These are phyloP conservation scores for Alectoris magna DNA, from an alignment of 2,797 vertebrate genomes.

Conservation along the genomic window DNA sequence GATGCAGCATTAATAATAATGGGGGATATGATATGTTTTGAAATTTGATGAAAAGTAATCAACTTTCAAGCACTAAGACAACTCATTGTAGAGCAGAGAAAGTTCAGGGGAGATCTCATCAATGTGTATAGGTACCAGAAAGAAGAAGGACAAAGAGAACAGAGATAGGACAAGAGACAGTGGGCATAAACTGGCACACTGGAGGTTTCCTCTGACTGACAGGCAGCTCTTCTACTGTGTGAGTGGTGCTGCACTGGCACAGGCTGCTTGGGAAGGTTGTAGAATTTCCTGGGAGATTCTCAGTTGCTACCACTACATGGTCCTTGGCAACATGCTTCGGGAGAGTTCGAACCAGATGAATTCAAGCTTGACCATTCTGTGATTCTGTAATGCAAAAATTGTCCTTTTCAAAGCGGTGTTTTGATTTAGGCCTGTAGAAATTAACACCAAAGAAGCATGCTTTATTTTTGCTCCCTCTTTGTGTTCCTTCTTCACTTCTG, in stretches of 20 bases:
- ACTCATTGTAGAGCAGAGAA: background rate
- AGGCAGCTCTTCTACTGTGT: background rate
- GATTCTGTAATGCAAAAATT: background rate
- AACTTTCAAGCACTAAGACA: background rate
- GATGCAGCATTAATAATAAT: background rate
- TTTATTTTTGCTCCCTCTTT: background rate
- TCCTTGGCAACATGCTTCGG: background rate
- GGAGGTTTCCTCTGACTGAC: background rate
- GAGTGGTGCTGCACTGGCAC: background rate
- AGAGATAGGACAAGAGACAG: background rate
- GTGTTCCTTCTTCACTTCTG: background rate
- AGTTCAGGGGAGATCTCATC: background rate
- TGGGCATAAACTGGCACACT: background rate
- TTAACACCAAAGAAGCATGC: background rate
- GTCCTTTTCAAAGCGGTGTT: background rate
- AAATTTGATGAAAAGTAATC: background rate
- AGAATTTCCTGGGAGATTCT: background rate
- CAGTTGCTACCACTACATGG: fast-evolving
- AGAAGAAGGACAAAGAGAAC: background rate
- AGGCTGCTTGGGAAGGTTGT: background rate
- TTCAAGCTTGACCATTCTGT: background rate
- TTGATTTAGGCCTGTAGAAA: background rate
- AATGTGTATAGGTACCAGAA: background rate
- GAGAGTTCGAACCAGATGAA: background rate
- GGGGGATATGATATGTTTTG: background rate